A percentile compares a stretch with the other conserved stretches of the same genome.
These are phyloP conservation scores for Carollia perspicillata DNA, from an alignment of 2,113 vertebrate genomes.

Conservation along the genomic window DNA sequence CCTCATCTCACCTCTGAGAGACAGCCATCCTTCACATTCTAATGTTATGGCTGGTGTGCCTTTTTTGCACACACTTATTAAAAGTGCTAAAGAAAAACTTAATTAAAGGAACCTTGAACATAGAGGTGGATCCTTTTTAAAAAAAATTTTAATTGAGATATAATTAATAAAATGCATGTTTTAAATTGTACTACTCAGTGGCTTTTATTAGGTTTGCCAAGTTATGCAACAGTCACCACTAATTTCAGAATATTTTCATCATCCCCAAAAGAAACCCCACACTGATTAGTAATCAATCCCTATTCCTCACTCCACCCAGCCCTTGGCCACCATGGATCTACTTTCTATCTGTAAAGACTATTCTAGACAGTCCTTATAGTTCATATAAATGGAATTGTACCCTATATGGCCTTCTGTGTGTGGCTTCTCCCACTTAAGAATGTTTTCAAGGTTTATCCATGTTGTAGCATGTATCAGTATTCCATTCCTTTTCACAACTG, in stretches of 20 bases:
- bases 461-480: not conserved
- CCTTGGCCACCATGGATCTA: not conserved
- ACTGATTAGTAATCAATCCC: not conserved
- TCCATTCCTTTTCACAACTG: not conserved
- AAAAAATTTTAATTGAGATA: not conserved
- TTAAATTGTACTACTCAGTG: not conserved
- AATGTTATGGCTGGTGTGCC: not conserved
- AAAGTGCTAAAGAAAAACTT: not conserved
- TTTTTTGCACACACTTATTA: not conserved
- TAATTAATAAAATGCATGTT: not conserved
- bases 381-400: not conserved
- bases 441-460: not conserved
- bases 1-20: not conserved
- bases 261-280: not conserved
- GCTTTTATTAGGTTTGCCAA: not conserved
- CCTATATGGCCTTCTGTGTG: not conserved
- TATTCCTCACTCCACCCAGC: not conserved
- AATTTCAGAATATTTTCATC: not conserved
- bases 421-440: not conserved
- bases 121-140: not conserved
- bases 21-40: not conserved
- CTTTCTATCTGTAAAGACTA: not conserved
- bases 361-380: not conserved
- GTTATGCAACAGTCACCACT: not conserved
- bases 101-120: not conserved